Evolutionary conservation across 2,113 vertebrate genomes (phyloP), one percentile per base, ranked within the genome.

Genomic region (Ursus arctos): DNA sequence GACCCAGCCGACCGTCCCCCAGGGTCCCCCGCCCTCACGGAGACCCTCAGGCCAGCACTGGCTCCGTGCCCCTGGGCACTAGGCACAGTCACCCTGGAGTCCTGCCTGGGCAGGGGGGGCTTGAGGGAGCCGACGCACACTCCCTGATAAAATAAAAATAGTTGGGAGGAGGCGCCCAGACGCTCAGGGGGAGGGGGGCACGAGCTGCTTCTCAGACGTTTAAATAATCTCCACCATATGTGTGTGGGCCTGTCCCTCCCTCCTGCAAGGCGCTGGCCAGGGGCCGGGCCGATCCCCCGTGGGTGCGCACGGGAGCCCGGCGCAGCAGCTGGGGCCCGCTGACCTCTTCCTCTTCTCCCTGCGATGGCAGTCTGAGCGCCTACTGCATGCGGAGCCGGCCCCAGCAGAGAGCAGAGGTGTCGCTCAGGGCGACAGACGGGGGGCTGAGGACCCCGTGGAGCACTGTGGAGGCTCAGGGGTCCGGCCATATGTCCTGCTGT

Each of bases 131-230:
- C 51, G 0, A 82, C 96, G 94, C 85, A 40, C 55, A 53, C 47
- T 93, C 72, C 43, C 55, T 77, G 91, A 95, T 93, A 69, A 86
- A 93, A 74, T 86, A 97, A 95, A 98, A 96, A 94, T 97, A 98
- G 98, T 94, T 61, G 87, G 97, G 97, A 90, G 84, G 94, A 96
- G 95, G 93, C 61, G 24, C 97, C 89, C 98, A 95, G 97, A 97
- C 92, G 4, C 9, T 51, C 15, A 82, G 92, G 81, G 88, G 88
- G 88, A 93, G 84, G 65, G 36, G 79, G 76, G 18, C 76, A 16
- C 7, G 49, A 51, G 82, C 79, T 67, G 97, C 95, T 94, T 88
- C 96, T 57, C 93, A 97, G 97, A 91, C 59, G 65, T 91, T 91
- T 83, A 83, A 91, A 97, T 95, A 65, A 88, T 90, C 95, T 81